Conservation (phyloP, 2,113 vertebrate species). For the Carollia perspicillata region DNA sequence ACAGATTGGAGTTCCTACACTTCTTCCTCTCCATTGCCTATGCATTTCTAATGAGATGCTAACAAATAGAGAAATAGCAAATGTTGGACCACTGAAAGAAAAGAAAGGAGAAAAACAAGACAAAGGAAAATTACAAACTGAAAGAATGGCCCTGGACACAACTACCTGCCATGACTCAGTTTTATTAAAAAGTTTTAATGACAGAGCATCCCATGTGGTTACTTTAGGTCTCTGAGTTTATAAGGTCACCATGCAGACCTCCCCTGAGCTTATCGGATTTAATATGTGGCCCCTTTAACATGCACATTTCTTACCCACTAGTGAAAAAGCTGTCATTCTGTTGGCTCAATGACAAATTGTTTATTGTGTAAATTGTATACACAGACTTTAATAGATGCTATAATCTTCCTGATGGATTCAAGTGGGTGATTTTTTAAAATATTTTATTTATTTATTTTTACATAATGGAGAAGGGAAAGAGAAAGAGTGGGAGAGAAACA, state of each 20-base stretch:
- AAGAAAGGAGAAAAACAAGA: background rate
- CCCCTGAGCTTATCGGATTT: too few relatives aligned
- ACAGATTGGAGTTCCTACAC: background rate
- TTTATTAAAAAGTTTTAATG: too few relatives aligned
- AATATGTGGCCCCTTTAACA: background rate
- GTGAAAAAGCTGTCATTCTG: conserved; percentile 20
- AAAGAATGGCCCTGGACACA: background rate
- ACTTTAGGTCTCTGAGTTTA: too few relatives aligned
- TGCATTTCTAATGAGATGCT: background rate
- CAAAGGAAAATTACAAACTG: conserved; percentile 19
- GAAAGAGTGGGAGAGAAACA: too few relatives aligned
- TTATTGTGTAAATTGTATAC: conserved; percentile 4
- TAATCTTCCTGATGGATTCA: background rate
- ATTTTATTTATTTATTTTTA: too few relatives aligned
- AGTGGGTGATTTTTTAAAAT: background rate
- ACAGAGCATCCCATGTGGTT: too few relatives aligned
- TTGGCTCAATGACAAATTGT: background rate
- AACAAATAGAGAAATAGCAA: conserved; percentile 16
- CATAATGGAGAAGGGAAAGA: too few relatives aligned
- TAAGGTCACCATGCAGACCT: too few relatives aligned
- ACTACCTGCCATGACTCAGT: too few relatives aligned
- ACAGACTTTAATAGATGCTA: background rate
- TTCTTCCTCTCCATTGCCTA: background rate
- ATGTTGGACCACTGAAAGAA: background rate
- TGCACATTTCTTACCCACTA: background rate